Conservation (phyloP, 2,888 invertebrate genomes). For the Sturmia bella region DNA sequence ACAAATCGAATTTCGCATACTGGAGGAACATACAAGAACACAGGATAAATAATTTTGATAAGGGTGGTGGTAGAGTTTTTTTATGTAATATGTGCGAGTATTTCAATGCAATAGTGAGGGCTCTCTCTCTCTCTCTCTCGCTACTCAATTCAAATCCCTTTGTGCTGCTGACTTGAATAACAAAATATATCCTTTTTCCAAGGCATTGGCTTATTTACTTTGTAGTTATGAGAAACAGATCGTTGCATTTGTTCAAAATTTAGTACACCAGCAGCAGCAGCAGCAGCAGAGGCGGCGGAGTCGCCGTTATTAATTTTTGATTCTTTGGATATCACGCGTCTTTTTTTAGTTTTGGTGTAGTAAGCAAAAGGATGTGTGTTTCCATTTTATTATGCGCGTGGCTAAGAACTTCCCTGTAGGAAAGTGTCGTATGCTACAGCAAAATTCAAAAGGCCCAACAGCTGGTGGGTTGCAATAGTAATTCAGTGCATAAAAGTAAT, state of each 20-base stretch:
- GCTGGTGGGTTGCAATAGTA: too few relatives aligned
- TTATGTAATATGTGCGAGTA: conserved; percentile 8
- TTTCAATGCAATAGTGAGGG: conserved; percentile 59
- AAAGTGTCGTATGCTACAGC: too few relatives aligned
- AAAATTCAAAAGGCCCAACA: too few relatives aligned
- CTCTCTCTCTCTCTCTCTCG: conserved; percentile 61
- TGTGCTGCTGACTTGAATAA: conserved; percentile 37
- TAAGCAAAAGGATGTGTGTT: not conserved
- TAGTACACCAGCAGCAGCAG: conserved; percentile 47
- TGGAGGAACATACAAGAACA: not conserved
- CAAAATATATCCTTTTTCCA: conserved; percentile 48
- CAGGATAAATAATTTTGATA: conserved; percentile 20
- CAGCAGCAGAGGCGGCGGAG: not conserved
- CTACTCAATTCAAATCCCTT: conserved; percentile 38
- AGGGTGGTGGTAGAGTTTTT: conserved; percentile 25
- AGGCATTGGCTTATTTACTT: conserved; percentile 26
- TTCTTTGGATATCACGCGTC: conserved; percentile 45
- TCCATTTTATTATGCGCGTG: conserved; percentile 21
- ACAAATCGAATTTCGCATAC: conserved; percentile 12
- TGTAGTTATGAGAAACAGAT: conserved; percentile 37
- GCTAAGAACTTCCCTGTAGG: too few relatives aligned
- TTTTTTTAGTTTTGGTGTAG: conserved; percentile 46
- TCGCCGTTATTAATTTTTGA: not conserved
- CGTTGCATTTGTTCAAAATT: conserved; percentile 46
- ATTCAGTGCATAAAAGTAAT: too few relatives aligned